These are phyloP conservation scores for Brachyhypopomus gauderio DNA, from an alignment of 2,113 vertebrate genomes.

Conservation along the genomic window DNA sequence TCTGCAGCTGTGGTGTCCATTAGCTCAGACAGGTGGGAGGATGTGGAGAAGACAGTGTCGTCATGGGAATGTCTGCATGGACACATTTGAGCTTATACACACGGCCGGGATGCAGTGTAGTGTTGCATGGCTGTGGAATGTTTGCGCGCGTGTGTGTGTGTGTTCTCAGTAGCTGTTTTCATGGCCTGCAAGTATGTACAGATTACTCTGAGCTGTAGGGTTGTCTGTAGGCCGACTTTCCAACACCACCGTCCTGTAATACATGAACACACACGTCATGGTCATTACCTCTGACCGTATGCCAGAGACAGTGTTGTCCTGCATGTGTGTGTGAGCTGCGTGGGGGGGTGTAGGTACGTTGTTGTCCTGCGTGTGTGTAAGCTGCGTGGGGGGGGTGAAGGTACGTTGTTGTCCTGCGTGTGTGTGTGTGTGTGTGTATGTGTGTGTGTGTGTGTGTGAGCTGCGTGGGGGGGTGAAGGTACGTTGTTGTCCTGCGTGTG, in stretches of 20 bases:
- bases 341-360: not conserved
- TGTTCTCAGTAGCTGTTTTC: slow-evolving; percentile 96
- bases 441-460: not conserved
- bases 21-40: not conserved
- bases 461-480: too few species aligned
- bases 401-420: slow-evolving; percentile 13
- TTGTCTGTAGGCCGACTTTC: slow-evolving; percentile 97
- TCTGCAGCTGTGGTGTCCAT: slow-evolving; percentile 1
- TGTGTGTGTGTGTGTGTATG: not conserved
- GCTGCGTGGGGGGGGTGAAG: too few species aligned
- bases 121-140: slow-evolving; percentile 31
- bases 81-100: slow-evolving; percentile 19
- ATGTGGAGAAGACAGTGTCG: slow-evolving; percentile 10
- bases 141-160: slow-evolving; percentile 36
- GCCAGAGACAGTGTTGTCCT: not conserved
- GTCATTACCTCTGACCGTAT: not conserved
- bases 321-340: not conserved
- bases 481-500: slow-evolving; percentile 17
- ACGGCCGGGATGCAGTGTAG: slow-evolving; percentile 9
- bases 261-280: slow-evolving; percentile 30
- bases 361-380: slow-evolving; percentile 8
- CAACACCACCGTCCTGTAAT: slow-evolving; percentile 92
- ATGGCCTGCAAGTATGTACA: slow-evolving; percentile 98
- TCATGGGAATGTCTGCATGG: slow-evolving; percentile 7
- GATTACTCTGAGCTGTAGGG: slow-evolving; percentile 96